Percentiles rank a stretch among this genome's conserved stretches.
phyloP scores from a whole-genome alignment of 2,113 vertebrate species.

The Eretmochelys imbricata region DNA sequence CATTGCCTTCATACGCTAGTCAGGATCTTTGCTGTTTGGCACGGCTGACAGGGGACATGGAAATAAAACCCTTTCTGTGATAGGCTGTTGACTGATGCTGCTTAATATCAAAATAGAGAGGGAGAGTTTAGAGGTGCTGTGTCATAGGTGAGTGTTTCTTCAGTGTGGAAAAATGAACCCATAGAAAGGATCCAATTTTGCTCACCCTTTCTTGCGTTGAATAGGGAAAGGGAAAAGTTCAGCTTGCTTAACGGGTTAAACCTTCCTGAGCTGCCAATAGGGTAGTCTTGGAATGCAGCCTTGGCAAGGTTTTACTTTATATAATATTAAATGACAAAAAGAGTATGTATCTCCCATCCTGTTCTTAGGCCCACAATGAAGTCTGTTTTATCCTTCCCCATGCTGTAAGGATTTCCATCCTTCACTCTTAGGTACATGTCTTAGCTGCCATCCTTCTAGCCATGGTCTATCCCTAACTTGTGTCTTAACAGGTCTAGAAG shows the following conservation, averaged over 20 bases:
- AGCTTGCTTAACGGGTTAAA: neutral
- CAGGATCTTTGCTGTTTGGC: neutral
- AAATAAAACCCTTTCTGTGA: neutral
- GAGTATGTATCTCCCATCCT: neutral
- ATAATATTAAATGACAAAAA: neutral
- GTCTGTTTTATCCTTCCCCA: neutral
- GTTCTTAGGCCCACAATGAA: neutral
- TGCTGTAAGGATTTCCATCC: neutral
- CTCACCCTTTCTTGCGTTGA: neutral
- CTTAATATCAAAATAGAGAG: neutral
- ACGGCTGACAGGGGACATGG: neutral
- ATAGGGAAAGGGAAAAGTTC: neutral
- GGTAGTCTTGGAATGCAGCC: neutral
- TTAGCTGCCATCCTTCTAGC: neutral
- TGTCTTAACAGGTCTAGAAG: neutral
- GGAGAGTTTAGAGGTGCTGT: neutral
- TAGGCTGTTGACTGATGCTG: constrained; percentile 5
- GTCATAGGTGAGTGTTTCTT: neutral
- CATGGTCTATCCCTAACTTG: neutral
- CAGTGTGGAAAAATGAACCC: constrained; percentile 4
- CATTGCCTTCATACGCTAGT: neutral
- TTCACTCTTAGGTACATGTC: neutral
- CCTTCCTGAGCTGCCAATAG: neutral
- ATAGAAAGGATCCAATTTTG: neutral
- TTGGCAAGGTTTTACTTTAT: neutral